These are phyloP conservation scores for Mesorhabditis sp. DNA, from an alignment of 2,888 invertebrate species.

Conservation along the genomic window DNA sequence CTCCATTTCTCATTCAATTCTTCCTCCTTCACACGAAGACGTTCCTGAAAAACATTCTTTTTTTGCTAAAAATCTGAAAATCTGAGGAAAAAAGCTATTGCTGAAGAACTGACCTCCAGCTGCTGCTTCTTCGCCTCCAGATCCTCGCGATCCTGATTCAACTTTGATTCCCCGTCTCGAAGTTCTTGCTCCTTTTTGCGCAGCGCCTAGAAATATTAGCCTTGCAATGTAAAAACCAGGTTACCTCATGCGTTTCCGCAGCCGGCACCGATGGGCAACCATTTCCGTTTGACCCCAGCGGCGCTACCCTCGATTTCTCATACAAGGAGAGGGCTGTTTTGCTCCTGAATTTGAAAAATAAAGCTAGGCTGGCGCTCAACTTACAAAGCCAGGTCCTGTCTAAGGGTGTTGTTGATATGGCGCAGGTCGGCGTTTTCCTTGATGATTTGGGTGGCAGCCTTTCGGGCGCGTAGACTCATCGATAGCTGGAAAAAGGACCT, in stretches of 20 bases:
- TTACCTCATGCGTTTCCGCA: background rate
- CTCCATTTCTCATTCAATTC: too few species aligned
- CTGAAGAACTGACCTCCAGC: background rate
- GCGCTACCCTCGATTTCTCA: slow-evolving; percentile 5
- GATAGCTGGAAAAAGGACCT: background rate
- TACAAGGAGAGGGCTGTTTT: background rate
- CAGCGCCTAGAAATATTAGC: background rate
- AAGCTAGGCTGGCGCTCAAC: background rate
- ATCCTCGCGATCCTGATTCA: slow-evolving; percentile 2
- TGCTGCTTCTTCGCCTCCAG: background rate
- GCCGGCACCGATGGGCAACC: background rate
- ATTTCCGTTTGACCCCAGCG: slow-evolving; percentile 2
- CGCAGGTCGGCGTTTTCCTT: slow-evolving; percentile 1
- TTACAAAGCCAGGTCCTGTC: background rate
- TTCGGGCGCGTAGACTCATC: background rate
- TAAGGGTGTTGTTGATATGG: background rate
- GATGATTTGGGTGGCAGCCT: background rate
- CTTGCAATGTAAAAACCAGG: background rate
- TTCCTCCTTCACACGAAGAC: too few species aligned
- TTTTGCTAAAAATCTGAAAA: too few species aligned
- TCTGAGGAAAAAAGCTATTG: too few species aligned
- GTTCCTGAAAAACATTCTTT: too few species aligned
- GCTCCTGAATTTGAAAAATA: background rate
- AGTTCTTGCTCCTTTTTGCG: slow-evolving; percentile 4
- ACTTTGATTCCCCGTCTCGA: background rate